Evolutionary conservation across 1,140 invertebrate genomes (phyloP).

Genomic region (Nylanderia fulva): DNA sequence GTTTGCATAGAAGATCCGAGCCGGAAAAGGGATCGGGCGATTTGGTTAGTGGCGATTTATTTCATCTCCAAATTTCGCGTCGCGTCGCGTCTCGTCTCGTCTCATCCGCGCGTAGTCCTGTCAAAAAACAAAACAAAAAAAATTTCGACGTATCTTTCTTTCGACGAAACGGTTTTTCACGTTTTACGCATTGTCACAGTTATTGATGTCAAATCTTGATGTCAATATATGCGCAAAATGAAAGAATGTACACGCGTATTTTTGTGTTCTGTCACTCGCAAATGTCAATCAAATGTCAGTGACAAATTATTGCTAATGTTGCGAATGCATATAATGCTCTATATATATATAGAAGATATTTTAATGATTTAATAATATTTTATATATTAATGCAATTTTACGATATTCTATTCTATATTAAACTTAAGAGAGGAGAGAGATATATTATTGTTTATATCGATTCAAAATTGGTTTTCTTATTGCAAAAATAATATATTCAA

Average conservation of each 20-base stretch:
- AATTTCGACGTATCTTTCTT: neutral
- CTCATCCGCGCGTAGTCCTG: neutral
- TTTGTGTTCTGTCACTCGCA: neutral
- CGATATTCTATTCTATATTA: neutral
- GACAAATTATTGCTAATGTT: neutral
- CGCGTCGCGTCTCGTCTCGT: no score
- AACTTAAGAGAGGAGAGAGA: neutral
- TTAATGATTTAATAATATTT: neutral
- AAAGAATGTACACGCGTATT: no score
- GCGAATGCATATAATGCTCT: neutral
- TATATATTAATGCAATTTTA: neutral
- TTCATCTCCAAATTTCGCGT: slow-evolving; percentile 73
- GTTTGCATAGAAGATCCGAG: slow-evolving; percentile 79
- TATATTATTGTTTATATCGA: neutral
- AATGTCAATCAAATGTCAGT: neutral
- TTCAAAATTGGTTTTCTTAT: neutral
- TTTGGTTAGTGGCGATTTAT: slow-evolving; percentile 74
- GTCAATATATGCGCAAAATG: neutral
- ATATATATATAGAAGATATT: neutral
- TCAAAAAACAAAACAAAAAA: neutral
- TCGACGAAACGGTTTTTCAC: neutral
- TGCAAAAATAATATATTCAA: neutral
- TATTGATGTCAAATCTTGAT: neutral
- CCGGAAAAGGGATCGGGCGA: slow-evolving; percentile 79
- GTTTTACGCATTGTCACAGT: neutral